phyloP scores from a whole-genome alignment of 2,113 vertebrate genomes.

The Crotalus viridis region DNA sequence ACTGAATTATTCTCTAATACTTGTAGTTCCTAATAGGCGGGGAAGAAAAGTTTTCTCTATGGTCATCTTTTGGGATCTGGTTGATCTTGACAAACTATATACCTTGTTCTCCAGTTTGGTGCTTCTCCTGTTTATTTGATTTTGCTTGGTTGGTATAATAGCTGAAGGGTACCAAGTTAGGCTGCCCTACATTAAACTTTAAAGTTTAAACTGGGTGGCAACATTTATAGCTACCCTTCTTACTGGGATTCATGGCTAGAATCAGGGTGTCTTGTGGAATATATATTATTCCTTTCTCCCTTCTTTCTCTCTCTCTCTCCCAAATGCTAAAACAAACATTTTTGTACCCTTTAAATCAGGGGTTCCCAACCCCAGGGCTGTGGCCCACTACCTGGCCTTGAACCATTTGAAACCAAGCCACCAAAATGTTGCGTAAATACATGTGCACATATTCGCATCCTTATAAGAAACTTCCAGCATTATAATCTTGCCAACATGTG shows the following conservation, averaged over 20 bases:
- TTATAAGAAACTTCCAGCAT: slow-evolving; percentile 63
- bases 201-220: not conserved
- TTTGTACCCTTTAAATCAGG: not conserved
- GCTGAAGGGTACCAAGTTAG: no score
- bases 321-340: not conserved
- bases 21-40: slow-evolving; percentile 45
- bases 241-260: not conserved
- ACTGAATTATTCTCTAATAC: not conserved
- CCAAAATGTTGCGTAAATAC: not conserved
- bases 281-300: not conserved
- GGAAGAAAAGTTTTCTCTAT: not conserved
- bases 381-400: no score
- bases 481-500: slow-evolving; percentile 48
- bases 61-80: not conserved
- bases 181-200: not conserved
- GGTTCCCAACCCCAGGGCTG: no score
- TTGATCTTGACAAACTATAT: not conserved
- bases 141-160: not conserved
- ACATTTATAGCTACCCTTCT: not conserved
- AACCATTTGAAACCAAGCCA: not conserved
- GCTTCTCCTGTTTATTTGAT: not conserved
- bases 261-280: not conserved
- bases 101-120: not conserved
- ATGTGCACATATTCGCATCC: not conserved
- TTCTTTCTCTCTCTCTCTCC: not conserved